These are phyloP conservation scores for Parnassius orleans DNA, from an alignment of 2,888 invertebrate species.

Conservation along the genomic window DNA sequence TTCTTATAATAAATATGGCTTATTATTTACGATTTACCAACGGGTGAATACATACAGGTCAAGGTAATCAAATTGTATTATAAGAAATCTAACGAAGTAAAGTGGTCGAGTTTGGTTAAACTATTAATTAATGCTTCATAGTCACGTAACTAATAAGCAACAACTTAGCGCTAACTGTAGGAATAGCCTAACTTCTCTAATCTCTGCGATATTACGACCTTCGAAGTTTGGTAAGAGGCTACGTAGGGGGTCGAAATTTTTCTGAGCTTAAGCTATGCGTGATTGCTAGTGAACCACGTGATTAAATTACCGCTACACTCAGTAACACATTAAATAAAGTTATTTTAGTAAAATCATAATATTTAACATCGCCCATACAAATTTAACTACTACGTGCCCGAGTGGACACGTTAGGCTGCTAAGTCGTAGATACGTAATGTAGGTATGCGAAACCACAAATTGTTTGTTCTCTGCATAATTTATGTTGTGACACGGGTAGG, in stretches of 20 bases:
- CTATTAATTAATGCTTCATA: slow-evolving; percentile 45
- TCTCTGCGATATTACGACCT: slow-evolving; percentile 54
- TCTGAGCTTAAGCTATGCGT: background rate
- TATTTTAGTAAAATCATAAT: too few species aligned
- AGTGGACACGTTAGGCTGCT: too few species aligned
- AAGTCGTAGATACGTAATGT: too few species aligned
- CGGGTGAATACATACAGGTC: too few species aligned
- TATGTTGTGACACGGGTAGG: too few species aligned
- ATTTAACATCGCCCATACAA: too few species aligned
- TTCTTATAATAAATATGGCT: too few species aligned
- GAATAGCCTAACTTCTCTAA: slow-evolving; percentile 62
- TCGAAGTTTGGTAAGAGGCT: slow-evolving; percentile 41
- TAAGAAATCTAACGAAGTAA: background rate
- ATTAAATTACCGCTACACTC: background rate
- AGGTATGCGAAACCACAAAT: too few species aligned
- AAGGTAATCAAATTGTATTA: background rate
- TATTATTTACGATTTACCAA: too few species aligned
- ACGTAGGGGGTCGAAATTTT: slow-evolving; percentile 21
- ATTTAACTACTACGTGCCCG: too few species aligned
- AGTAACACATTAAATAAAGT: background rate
- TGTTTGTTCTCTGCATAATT: too few species aligned
- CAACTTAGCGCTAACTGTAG: slow-evolving; percentile 47
- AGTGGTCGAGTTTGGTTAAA: background rate
- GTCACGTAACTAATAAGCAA: slow-evolving; percentile 45
- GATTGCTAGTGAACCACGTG: background rate